Evolutionary conservation across 2,888 invertebrate genomes (phyloP).

Genomic region (Lithophane leautieri): DNA sequence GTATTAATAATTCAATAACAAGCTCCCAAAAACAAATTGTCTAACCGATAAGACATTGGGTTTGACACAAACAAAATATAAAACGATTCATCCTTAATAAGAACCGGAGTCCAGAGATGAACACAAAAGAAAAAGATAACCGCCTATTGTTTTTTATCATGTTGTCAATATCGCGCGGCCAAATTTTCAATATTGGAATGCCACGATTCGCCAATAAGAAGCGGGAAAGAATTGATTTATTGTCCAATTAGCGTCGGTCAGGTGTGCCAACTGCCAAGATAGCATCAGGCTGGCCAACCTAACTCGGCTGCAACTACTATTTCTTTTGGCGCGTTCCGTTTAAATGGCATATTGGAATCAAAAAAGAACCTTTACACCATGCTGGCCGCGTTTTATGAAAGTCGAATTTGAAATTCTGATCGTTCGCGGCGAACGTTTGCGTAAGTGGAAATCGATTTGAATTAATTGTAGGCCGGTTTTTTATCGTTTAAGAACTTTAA

Average conservation of each 20-base stretch:
- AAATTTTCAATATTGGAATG: slow-evolving; percentile 91
- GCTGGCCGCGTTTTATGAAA: slow-evolving; percentile 84
- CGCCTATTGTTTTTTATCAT: slow-evolving; percentile 90
- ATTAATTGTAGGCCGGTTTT: slow-evolving; percentile 85
- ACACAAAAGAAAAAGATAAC: slow-evolving; percentile 90
- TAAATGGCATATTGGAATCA: slow-evolving; percentile 90
- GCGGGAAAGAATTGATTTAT: slow-evolving; percentile 91
- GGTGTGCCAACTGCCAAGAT: slow-evolving; percentile 91
- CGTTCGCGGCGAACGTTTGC: slow-evolving; percentile 82
- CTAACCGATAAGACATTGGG: slow-evolving; percentile 87
- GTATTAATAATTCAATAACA: slow-evolving; percentile 89
- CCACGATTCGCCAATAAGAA: slow-evolving; percentile 90
- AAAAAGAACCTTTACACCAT: slow-evolving; percentile 89
- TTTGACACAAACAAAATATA: slow-evolving; percentile 86
- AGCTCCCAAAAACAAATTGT: slow-evolving; percentile 89
- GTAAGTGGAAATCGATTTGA: slow-evolving; percentile 89
- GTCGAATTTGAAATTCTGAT: slow-evolving; percentile 89
- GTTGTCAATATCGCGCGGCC: slow-evolving; percentile 90
- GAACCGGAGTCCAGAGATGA: slow-evolving; percentile 88
- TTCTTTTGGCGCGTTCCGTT: slow-evolving; percentile 88
- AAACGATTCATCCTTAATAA: slow-evolving; percentile 87
- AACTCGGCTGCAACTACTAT: slow-evolving; percentile 87
- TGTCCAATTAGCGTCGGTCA: slow-evolving; percentile 91
- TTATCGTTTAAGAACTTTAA: slow-evolving; percentile 85
- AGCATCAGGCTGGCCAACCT: slow-evolving; percentile 89